Evolutionary conservation across 2,113 vertebrate species (phyloP).

Genomic region (Burhinus bistriatus): DNA sequence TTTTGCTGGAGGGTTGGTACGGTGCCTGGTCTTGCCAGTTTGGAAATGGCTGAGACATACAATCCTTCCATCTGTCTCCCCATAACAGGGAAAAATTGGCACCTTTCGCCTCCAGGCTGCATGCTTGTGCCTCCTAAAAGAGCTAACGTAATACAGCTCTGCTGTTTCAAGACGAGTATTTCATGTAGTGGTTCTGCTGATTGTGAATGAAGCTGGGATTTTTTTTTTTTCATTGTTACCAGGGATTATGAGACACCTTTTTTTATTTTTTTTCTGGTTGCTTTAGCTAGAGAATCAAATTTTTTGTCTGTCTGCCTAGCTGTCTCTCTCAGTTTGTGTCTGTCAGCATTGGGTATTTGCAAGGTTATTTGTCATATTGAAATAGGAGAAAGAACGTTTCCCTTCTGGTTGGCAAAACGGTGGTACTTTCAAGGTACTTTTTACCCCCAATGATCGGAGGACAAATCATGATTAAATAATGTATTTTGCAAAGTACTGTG

Average conservation of each 20-base stretch:
- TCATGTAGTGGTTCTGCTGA: not conserved
- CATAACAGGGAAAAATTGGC: not conserved
- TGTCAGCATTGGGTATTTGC: not conserved
- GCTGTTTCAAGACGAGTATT: not conserved
- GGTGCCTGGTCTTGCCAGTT: not conserved
- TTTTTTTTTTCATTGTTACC: not conserved
- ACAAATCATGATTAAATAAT: not conserved
- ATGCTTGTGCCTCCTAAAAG: not conserved
- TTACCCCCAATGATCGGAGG: too few species aligned
- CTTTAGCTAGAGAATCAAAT: not conserved
- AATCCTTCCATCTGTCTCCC: not conserved
- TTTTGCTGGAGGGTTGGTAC: not conserved
- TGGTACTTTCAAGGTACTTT: not conserved
- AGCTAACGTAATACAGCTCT: not conserved
- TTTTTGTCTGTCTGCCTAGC: not conserved
- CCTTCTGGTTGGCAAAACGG: not conserved
- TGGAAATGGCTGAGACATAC: not conserved
- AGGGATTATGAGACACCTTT: not conserved
- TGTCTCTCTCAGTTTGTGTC: rapidly evolving
- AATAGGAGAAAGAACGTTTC: not conserved
- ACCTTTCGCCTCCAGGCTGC: not conserved
- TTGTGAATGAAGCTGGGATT: not conserved
- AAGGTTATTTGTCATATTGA: not conserved
- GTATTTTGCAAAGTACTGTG: not conserved
- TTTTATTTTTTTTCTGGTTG: not conserved